Evolutionary conservation across 2,797 vertebrate genomes (phyloP).

Genomic region (Parambassis ranga): DNA sequence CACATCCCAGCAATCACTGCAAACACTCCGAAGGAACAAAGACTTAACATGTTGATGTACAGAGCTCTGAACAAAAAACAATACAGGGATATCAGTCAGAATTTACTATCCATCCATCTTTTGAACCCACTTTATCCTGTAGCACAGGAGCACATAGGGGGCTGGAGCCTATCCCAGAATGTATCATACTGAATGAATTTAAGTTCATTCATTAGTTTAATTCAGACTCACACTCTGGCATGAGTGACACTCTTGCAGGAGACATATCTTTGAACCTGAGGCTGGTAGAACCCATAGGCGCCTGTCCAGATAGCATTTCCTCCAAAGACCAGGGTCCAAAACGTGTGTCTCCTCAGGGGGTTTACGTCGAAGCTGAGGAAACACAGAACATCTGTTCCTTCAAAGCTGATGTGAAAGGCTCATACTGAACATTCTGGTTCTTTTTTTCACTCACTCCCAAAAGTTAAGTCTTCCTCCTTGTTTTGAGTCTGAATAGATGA

Average conservation of each 20-base stretch:
- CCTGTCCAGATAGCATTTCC: constrained; percentile 87
- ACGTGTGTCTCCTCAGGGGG: constrained; percentile 90
- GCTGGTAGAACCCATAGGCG: constrained; percentile 88
- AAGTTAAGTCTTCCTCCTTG: constrained; percentile 89
- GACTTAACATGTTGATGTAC: constrained; percentile 87
- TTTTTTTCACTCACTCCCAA: constrained; percentile 84
- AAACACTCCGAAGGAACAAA: constrained; percentile 83
- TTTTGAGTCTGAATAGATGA: constrained; percentile 84
- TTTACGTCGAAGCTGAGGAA: constrained; percentile 85
- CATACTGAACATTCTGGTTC: no score
- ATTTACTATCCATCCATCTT: no score
- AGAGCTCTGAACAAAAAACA: constrained; percentile 79
- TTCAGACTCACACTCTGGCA: constrained; percentile 88
- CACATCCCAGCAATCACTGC: constrained; percentile 84
- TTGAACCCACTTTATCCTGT: no score
- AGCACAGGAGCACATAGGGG: no score
- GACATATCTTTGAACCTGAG: constrained; percentile 93
- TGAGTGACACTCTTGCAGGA: constrained; percentile 90
- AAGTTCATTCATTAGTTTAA: background rate
- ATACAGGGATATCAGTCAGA: no score
- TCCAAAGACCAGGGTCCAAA: constrained; percentile 92
- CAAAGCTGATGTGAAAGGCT: no score
- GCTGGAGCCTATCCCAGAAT: no score
- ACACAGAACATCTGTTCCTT: no score
- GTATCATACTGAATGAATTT: no score